phyloP scores from a whole-genome alignment of 2,888 invertebrate genomes.

The Dolichopus griseipennis region DNA sequence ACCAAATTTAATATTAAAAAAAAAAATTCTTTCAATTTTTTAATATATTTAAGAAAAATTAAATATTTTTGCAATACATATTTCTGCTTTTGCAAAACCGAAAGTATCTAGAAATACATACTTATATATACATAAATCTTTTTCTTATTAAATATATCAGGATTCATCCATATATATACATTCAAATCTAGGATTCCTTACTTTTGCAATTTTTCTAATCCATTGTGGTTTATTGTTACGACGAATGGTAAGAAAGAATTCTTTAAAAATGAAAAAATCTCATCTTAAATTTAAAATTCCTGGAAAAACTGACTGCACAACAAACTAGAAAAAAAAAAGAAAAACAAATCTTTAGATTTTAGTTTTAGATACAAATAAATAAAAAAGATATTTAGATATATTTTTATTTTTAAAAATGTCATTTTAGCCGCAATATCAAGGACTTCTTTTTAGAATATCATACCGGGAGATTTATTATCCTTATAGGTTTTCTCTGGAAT shows the following conservation, averaged over 20 bases:
- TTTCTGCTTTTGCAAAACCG: not conserved
- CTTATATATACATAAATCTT: not conserved
- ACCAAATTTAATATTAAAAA: not conserved
- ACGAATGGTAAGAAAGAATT: not conserved
- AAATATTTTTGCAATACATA: not conserved
- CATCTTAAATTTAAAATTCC: slow-evolving; percentile 4
- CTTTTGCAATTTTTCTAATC: not conserved
- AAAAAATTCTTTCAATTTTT: too few relatives aligned
- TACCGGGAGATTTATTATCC: slow-evolving; percentile 25
- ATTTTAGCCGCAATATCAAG: slow-evolving; percentile 2
- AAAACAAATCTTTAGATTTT: not conserved
- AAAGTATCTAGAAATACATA: not conserved
- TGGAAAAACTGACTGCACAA: not conserved
- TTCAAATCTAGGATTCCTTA: not conserved
- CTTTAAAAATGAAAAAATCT: not conserved
- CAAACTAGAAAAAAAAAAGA: not conserved
- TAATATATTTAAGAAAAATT: too few relatives aligned
- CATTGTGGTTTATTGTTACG: slow-evolving; percentile 3
- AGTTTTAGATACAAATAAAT: not conserved
- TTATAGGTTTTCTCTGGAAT: slow-evolving; percentile 21
- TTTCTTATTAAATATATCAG: too few relatives aligned
- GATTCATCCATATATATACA: not conserved
- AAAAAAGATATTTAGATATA: not conserved
- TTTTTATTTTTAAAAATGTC: not conserved
- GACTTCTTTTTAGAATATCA: slow-evolving; percentile 14